phyloP scores from a whole-genome alignment of 1,140 invertebrate species.

The Hyposmocoma kahamanoa region DNA sequence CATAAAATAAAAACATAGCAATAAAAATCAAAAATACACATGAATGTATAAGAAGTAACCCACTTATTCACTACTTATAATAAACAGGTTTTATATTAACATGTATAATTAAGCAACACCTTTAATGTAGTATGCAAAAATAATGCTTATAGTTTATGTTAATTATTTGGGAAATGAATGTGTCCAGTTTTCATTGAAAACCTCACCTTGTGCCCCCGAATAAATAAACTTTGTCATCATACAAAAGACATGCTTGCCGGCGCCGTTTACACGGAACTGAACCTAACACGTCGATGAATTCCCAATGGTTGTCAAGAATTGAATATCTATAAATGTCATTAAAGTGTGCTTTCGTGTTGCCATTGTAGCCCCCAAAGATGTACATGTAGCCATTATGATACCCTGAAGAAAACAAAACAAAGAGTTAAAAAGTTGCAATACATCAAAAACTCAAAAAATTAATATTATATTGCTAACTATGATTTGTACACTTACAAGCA shows the following conservation, averaged over 20 bases:
- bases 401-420: slow-evolving; percentile 64
- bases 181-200: no score
- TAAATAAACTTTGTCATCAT: slow-evolving; percentile 82
- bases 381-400: slow-evolving; percentile 84
- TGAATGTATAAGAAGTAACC: no score
- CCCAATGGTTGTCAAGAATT: slow-evolving; percentile 77
- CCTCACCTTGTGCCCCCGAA: slow-evolving; percentile 89
- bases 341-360: slow-evolving; percentile 82
- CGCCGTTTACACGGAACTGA: slow-evolving; percentile 80
- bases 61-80: no score
- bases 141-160: no score
- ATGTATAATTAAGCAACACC: no score
- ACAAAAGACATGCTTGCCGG: slow-evolving; percentile 85
- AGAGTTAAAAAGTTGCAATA: neutral
- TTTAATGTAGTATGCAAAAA: no score
- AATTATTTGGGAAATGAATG: no score
- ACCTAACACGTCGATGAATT: slow-evolving; percentile 75
- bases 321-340: slow-evolving; percentile 87
- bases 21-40: no score
- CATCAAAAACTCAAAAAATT: neutral
- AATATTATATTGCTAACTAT: neutral
- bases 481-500: slow-evolving; percentile 85
- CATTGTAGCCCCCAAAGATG: slow-evolving; percentile 93
- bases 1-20: no score
- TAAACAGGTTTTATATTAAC: no score